Evolutionary conservation across 2,888 invertebrate species (phyloP), one percentile per base, ranked within the genome.

Genomic region (Machimus atricapillus): DNA sequence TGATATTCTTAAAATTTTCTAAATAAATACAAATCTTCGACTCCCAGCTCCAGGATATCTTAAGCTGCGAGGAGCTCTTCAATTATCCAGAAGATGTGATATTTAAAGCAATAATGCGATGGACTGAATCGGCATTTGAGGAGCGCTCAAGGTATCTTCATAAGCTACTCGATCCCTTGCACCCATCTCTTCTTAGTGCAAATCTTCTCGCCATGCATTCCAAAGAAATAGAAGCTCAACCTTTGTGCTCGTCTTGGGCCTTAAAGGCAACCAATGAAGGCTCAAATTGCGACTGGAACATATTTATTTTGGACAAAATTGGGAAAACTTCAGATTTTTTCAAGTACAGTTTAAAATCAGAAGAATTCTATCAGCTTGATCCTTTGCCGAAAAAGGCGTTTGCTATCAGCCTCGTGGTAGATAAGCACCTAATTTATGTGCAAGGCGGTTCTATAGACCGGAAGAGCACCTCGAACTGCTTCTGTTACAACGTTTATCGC

Each of bases 291-390:
- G 90, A 90, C 12, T 90, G 90, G 90, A 90, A 89, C 31, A 89
- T 90, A n/a, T 91, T 90, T 89, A 88, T 91, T 19, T 88, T 91
- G 27, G 90, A 91, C 76, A 91, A 91, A 89, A 90, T 90, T 90
- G 90, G 90, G n/a, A 89, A 89, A 34, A 89, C 88, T 40, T 89
- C 90, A 0, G 90, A 90, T 77, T 88, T 90, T 56, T 88, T 89
- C 58, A 89, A 89, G 43, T 90, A 89, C 82, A 90, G 90, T 86
- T 37, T 90, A n/a, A 86, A 87, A 27, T 89, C 89, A 5, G 89
- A 90, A n/a, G 88, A 88, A 7, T 89, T 90, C 83, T 87, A 89
- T 56, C 81, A 89, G 23, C 81, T 91, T 23, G 89, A 88, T 81
- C 89, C 90, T 8, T 87, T 90, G 14, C 91, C 91, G 0, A 86